Evolutionary conservation across 2,113 vertebrate species (phyloP), one percentile per base, ranked within the genome.

Genomic region (Aix galericulata): DNA sequence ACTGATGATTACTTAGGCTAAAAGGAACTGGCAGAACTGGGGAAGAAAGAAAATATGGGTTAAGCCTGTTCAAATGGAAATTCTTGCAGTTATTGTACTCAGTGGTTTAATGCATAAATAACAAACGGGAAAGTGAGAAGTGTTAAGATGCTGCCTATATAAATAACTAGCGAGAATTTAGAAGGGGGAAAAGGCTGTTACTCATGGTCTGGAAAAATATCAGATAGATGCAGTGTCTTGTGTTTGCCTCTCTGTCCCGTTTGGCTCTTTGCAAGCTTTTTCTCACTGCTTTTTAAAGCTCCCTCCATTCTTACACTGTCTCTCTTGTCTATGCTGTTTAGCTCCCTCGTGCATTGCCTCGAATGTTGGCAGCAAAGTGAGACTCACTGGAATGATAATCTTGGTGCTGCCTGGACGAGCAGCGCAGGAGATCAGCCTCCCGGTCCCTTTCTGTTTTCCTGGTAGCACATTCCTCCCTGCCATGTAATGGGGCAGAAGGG

Each of bases 401-500:
- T 55, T 31, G 42, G 16, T 75, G 52, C 17, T 88, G 53, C 40
- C 34, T 56, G 53, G 40, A 38, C 53, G 69, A 56, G 50, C 71
- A 88, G 32, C 6, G 25, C 25, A 32, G 4, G 5, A 40, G 36
- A 68, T 71, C 64, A 82, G 29, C 13, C 8, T 63, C 66, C 40
- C 88, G n/a, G 13, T 63, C 2, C 46, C 17, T n/a, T 27, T 63
- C 50, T 8, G 3, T 46, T 86, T 74, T 50, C 40, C 27, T 52
- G 32, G 59, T 64, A 60, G 17, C 0, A 0, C 38, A 26, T 2
- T 76, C 7, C 7, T 71, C 36, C 75, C 25, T 2, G 1, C 12
- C n/a, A 11, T 2, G 2, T 32, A 36, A 9, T 36, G 15, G 26
- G 31, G 17, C 0, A 4, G 42, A 55, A 17, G 31, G 8, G 2